Evolutionary conservation across 1,140 invertebrate genomes (phyloP), one percentile per base, ranked within the genome.

Genomic region (Sinella curviseta): DNA sequence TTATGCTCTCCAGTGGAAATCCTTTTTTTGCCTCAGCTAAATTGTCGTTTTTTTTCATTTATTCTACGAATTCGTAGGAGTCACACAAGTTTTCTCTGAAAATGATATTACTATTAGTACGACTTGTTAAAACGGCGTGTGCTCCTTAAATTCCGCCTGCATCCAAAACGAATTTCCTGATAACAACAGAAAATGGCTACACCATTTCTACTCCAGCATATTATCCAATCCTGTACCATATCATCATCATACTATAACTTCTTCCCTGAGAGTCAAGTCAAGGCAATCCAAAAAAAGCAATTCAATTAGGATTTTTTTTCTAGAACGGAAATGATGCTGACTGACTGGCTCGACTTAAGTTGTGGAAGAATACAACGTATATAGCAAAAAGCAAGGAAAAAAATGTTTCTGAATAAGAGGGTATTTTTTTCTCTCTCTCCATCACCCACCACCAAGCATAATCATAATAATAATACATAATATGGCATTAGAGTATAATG

Each of bases 401-500:
- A 70, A 70, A 30, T 70, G 39, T 20, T 12, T 20, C 20, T 48
- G 20, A 48, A 8, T 12, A 48, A 48, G 20, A 8, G 39, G 20
- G 39, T 8, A 48, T 48, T 12, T 48, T 48, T 48, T 48, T 48
- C 20, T 20, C 39, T 48, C 39, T 48, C 8, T 48, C 39, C 8
- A 8, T 20, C 39, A 48, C 39, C 39, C 39, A 48, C 39, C 39
- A 60, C 57, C 4, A 30, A 70, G 65, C 65, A 70, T 70, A 70
- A 70, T 70, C 65, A 70, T 70, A 70, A 70, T 70, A 70, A 70
- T 70, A 70, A 70, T 70, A 70, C 31, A 70, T 70, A 70, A 70
- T 70, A 70, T 24, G 31, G 65, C 30, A 33, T 70, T 70, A 70
- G 8, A 33, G 65, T n/a, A n/a, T 70, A 70, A 70, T 70, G 65